phyloP scores from a whole-genome alignment of 2,888 invertebrate genomes.

The Hirtodrosophila alboralis region DNA sequence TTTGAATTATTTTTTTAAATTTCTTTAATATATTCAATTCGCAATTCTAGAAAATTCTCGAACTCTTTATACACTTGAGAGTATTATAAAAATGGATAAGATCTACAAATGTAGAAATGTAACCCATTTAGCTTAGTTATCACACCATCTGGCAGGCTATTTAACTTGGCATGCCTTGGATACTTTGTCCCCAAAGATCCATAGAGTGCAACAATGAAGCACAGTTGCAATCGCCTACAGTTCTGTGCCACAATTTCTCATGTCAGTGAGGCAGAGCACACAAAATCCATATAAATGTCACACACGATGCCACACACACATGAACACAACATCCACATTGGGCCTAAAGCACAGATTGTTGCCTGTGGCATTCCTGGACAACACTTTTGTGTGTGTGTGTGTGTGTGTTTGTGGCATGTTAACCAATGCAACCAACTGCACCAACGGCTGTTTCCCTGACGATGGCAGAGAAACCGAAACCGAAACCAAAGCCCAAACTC shows the following conservation, averaged over 20 bases:
- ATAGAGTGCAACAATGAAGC: slow-evolving; percentile 15
- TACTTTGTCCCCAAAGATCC: slow-evolving; percentile 8
- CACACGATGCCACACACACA: slow-evolving; percentile 42
- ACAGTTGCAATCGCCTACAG: slow-evolving; percentile 30
- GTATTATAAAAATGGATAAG: neutral
- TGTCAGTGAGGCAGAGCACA: slow-evolving; percentile 25
- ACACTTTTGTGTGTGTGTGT: slow-evolving; percentile 42
- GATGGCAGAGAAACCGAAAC: slow-evolving; percentile 24
- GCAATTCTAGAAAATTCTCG: no score
- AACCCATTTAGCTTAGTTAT: slow-evolving; percentile 18
- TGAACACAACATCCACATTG: slow-evolving; percentile 36
- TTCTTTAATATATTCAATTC: no score
- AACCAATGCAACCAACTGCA: slow-evolving; percentile 24
- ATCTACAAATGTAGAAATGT: slow-evolving; percentile 5
- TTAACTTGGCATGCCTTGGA: slow-evolving; percentile 7
- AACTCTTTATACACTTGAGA: no score
- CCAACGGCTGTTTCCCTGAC: slow-evolving; percentile 28
- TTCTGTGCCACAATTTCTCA: slow-evolving; percentile 43
- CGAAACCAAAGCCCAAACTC: slow-evolving; percentile 19
- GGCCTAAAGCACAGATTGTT: slow-evolving; percentile 57
- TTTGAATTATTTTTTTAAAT: no score
- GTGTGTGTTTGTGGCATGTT: slow-evolving; percentile 35
- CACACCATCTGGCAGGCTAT: slow-evolving; percentile 26
- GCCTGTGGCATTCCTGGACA: slow-evolving; percentile 56
- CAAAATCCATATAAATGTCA: slow-evolving; percentile 58